Evolutionary conservation across 2,113 vertebrate species (phyloP).

Genomic region (Ibidorhyncha struthersii): DNA sequence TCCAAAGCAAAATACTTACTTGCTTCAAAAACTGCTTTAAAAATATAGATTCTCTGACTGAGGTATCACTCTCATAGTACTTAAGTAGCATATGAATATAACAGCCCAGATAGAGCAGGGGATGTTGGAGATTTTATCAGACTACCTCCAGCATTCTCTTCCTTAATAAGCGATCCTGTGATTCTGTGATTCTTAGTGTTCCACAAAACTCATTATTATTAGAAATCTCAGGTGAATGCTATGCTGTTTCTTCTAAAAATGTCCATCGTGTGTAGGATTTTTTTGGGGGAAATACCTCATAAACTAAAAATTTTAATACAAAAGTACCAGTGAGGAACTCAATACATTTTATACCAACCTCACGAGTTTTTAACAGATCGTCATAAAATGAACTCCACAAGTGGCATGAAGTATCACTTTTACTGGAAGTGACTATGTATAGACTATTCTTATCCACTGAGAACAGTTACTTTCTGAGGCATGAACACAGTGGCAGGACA

Average conservation of each 20-base stretch:
- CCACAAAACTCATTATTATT: not conserved
- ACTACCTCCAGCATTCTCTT: not conserved
- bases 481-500: not conserved
- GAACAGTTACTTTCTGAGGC: not conserved
- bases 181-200: not conserved
- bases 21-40: not conserved
- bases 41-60: not conserved
- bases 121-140: not conserved
- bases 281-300: not conserved
- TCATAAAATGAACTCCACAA: not conserved
- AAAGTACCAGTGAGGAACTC: not conserved
- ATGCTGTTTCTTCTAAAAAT: not conserved
- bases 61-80: not conserved
- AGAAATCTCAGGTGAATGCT: not conserved
- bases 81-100: not conserved
- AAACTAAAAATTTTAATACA: not conserved
- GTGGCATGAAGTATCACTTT: not conserved
- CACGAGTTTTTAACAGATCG: not conserved
- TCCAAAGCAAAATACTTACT: not conserved
- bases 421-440: not conserved
- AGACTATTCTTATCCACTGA: not conserved
- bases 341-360: not conserved
- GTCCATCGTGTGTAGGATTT: rapidly evolving
- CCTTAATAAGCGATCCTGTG: not conserved
- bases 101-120: not conserved